phyloP scores from a whole-genome alignment of 2,888 invertebrate species.

The Plagodis pulveraria region DNA sequence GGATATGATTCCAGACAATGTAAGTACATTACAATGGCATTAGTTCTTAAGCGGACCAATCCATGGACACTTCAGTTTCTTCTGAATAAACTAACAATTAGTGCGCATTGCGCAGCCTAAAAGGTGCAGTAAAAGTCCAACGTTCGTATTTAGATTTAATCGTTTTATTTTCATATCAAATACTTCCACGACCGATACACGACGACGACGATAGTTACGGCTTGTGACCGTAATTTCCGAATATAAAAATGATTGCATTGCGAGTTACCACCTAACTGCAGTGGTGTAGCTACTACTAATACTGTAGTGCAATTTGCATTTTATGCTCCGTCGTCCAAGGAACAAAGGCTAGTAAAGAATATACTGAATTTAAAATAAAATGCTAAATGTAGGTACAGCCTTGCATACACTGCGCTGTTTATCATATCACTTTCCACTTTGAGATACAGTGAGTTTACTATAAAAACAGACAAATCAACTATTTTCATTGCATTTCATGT shows the following conservation, averaged over 20 bases:
- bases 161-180: conserved; percentile 13
- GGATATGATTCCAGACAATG: no score
- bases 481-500: no score
- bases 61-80: no score
- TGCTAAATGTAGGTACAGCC: conserved; percentile 8
- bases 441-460: no score
- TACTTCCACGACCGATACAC: conserved; percentile 26
- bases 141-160: conserved; percentile 11
- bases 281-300: conserved; percentile 30
- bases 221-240: conserved; percentile 44
- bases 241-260: conserved; percentile 58
- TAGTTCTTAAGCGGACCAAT: no score
- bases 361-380: conserved; percentile 29
- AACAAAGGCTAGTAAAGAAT: conserved; percentile 47
- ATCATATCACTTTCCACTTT: no score
- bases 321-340: conserved; percentile 59
- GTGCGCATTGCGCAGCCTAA: neutral
- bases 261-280: conserved; percentile 55
- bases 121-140: neutral
- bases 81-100: neutral
- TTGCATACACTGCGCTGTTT: neutral
- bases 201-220: neutral
- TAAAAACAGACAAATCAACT: no score
- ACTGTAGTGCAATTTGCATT: conserved; percentile 64
- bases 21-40: no score